Evolutionary conservation across 2,888 invertebrate species (phyloP), one percentile per base, ranked within the genome.

Genomic region (Tipula confusa): DNA sequence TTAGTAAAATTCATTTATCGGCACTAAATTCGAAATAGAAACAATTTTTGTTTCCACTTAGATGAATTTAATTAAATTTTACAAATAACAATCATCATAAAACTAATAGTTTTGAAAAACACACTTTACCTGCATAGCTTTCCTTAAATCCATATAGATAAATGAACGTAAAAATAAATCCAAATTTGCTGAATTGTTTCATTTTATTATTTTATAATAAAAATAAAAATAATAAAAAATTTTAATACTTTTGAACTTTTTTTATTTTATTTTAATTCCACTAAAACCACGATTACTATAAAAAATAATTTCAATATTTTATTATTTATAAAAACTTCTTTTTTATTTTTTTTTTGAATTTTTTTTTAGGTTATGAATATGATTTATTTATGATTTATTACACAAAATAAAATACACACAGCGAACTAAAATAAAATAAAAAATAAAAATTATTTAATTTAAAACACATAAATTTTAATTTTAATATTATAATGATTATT

Each of bases 401-500:
- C 64, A 64, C 64, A 64, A 24, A 64, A 64, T 64, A 64, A 64
- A 64, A 64, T 64, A 64, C n/a, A n/a, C n/a, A n/a, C n/a, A n/a
- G n/a, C n/a, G n/a, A n/a, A n/a, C 15, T 43, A 43, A 43, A 43
- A 64, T 64, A 24, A 64, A 64, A 64, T 24, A 24, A 38, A 0
- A 64, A 64, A 18, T 7, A 43, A 64, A 64, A 64, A 64, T 64
- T 64, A 64, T 64, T 64, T 64, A 64, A 64, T 64, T 64, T 64
- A 64, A 64, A 64, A 64, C 64, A 64, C 64, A 64, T 64, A 64
- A 64, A 64, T 64, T 64, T 64, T 64, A 64, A 64, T 64, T 64
- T 64, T 64, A 43, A 5, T 43, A 43, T 64, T 64, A 64, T 64
- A 24, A 64, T 24, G 9, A 64, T 64, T 18, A 64, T 64, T 24